Conservation (phyloP, 2,797 vertebrate species). For the Cynopterus sphinx region DNA sequence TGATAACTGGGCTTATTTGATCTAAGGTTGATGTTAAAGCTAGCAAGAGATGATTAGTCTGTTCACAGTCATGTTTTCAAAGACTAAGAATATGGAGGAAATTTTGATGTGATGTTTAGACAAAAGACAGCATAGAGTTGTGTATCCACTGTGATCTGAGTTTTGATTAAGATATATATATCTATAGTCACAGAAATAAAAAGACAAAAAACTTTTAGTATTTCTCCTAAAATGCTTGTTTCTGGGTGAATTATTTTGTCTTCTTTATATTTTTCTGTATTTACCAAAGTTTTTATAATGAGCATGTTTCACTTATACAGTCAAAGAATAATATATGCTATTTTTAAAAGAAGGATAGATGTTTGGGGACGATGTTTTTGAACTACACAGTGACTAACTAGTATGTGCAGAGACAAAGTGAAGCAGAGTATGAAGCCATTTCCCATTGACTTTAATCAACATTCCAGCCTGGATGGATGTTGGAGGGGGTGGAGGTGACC, state of each 20-base stretch:
- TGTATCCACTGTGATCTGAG: background rate
- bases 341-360: conserved; percentile 22
- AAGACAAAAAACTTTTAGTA: background rate
- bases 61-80: background rate
- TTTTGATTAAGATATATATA: background rate
- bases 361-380: conserved; percentile 6
- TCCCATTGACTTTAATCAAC: conserved; percentile 19
- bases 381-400: background rate
- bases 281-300: background rate
- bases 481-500: background rate
- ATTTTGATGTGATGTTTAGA: background rate
- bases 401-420: background rate
- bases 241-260: background rate
- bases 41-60: background rate
- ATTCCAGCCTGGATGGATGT: background rate
- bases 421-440: background rate
- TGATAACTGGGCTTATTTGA: background rate
- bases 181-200: background rate
- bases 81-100: background rate
- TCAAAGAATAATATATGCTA: conserved; percentile 6
- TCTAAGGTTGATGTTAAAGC: background rate
- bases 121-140: background rate
- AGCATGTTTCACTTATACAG: background rate
- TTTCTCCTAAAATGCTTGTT: conserved; percentile 30
- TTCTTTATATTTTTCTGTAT: conserved; percentile 34